Conservation (phyloP, 1,140 invertebrate genomes). For the Contarinia nasturtii region DNA sequence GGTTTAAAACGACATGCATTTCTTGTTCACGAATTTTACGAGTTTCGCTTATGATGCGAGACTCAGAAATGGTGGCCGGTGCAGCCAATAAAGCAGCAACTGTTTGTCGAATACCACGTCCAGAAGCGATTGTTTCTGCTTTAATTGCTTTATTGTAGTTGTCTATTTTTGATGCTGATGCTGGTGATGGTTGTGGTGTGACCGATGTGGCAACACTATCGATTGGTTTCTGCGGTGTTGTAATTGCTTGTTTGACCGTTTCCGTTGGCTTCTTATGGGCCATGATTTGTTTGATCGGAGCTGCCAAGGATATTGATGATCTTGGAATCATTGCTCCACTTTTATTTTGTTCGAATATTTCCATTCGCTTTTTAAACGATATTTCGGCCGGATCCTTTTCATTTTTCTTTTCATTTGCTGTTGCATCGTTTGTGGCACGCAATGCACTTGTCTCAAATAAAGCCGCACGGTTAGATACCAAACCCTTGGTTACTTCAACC, state of each 20-base stretch:
- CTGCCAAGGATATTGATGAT: conserved; percentile 43
- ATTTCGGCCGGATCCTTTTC: conserved; percentile 57
- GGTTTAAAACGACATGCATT: conserved; percentile 48
- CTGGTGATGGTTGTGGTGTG: no score
- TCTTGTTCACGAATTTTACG: conserved; percentile 40
- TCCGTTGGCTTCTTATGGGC: conserved; percentile 8
- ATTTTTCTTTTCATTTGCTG: conserved; percentile 23
- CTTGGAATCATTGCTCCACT: conserved; percentile 47
- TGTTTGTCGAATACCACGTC: conserved; percentile 12
- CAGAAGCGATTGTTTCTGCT: conserved; percentile 2
- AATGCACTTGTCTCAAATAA: conserved; percentile 15
- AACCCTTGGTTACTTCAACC: conserved; percentile 7
- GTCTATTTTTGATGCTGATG: no score
- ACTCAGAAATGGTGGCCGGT: conserved; percentile 32
- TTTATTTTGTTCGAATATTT: conserved; percentile 60
- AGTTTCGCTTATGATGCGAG: conserved; percentile 34
- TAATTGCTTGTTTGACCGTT: background rate
- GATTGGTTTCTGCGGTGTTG: background rate
- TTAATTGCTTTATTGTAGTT: no score
- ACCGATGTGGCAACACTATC: no score
- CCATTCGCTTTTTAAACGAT: conserved; percentile 55
- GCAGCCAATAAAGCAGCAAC: conserved; percentile 17
- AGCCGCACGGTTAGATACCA: conserved; percentile 18
- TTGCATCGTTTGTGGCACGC: conserved; percentile 11
- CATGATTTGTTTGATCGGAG: conserved; percentile 31